Evolutionary conservation across 1,140 invertebrate genomes (phyloP), one percentile per base, ranked within the genome.

Genomic region (Papilio glaucus): DNA sequence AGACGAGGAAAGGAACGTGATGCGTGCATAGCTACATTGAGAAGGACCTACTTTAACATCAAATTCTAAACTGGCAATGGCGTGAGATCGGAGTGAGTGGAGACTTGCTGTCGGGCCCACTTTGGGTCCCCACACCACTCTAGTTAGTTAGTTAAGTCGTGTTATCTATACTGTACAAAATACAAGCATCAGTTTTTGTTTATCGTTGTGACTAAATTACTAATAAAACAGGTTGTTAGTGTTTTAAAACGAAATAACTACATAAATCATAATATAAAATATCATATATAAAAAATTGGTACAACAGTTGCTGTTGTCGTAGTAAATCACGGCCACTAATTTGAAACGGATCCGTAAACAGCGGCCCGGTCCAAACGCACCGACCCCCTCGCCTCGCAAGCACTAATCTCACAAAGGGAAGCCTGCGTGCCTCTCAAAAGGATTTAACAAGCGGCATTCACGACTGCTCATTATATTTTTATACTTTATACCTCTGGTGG

Each of bases 391-490:
- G 73, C 78, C 85, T 72, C 74, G 73, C 79, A 71, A 80, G 74
- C 79, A 78, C 87, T 92, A 90, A 92, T 89, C 88, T 84, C 85
- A 88, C 80, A 92, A 92, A 92, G 88, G 85, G 82, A 83, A 78
- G 72, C 74, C 71, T 76, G 75, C 82, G 80, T 71, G 76, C 71
- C 86, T 82, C 87, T 92, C 89, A 91, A 93, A 90, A 89, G 88
- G 88, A 90, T 91, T 90, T 91, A 93, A 93, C 89, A 91, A 93
- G 91, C 88, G 84, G 78, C 85, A 90, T 90, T 91, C 90, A 90
- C 86, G 77, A 83, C 79, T 88, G 79, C 88, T 93, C 91, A 91
- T 91, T 92, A 91, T 93, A 93, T 91, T 93, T 91, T 93, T 91
- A 93, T 91, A 91, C 87, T 91, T 90, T 89, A 91, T 90, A 89